A percentile compares a stretch with the other conserved stretches of the same genome.
Evolutionary conservation across 2,888 invertebrate species (phyloP).

Genomic region (Stenodema calcarata): DNA sequence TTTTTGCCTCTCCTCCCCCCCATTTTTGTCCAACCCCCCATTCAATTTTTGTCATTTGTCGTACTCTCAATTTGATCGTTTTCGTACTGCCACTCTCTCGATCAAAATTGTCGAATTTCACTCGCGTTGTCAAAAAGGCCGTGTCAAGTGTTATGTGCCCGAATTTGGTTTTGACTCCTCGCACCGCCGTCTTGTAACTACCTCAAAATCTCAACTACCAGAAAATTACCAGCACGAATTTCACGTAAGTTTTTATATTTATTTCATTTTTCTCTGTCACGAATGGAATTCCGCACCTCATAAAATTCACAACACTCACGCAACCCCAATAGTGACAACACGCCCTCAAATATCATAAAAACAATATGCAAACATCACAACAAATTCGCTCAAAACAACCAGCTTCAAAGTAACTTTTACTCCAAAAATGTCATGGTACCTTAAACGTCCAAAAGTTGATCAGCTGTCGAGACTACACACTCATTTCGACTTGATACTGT

Average conservation of each 20-base stretch:
- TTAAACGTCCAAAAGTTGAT: too few species aligned
- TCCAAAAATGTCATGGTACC: too few species aligned
- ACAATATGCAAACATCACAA: too few species aligned
- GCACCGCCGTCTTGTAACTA: constrained; percentile 36
- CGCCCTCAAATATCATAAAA: too few species aligned
- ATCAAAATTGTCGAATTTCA: not conserved
- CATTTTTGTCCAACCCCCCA: not conserved
- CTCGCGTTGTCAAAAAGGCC: constrained; percentile 13
- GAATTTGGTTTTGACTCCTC: constrained; percentile 38
- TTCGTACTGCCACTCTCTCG: not conserved
- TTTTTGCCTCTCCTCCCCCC: constrained; percentile 7
- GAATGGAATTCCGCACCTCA: too few species aligned
- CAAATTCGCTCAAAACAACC: too few species aligned
- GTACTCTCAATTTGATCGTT: not conserved
- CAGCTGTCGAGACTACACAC: too few species aligned
- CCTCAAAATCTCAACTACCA: constrained; percentile 27
- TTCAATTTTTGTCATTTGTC: not conserved
- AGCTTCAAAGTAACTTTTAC: too few species aligned
- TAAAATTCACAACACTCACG: too few species aligned
- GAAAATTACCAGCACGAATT: not conserved
- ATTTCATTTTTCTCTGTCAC: not conserved
- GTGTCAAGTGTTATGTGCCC: constrained; percentile 45
- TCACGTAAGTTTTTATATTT: not conserved
- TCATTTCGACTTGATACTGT: too few species aligned
- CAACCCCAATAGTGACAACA: too few species aligned